Evolutionary conservation across 2,888 invertebrate genomes (phyloP), one percentile per base, ranked within the genome.

Genomic region (Temnothorax unifasciatus): DNA sequence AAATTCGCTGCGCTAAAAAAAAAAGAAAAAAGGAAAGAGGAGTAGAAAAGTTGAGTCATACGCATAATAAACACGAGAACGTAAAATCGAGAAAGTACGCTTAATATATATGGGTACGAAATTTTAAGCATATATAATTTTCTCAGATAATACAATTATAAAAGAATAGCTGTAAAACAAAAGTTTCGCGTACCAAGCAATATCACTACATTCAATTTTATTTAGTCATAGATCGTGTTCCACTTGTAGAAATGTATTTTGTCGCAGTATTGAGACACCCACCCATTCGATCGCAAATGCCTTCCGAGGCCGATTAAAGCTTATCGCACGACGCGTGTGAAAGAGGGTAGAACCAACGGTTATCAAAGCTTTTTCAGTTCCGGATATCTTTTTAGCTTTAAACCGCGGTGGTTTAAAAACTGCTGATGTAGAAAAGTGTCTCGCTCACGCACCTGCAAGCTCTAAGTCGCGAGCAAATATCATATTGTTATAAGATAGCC

Each of bases 381-480:
- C 47, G n/a, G n/a, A 52, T 52, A 41, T 15, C 41, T 41, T 41
- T 69, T 44, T 5, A 52, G 5, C n/a, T 38, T 54, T 21, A 41
- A 6, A 25, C 8, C 13, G 11, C 5, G 15, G 29, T 41, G 18
- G 0, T 21, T 69, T 54, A 21, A 44, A 21, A 59, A 47, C 18
- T 34, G 8, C 34, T 59, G 57, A 34, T 13, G 21, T 21, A 57
- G n/a, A 4, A 44, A 59, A 69, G 44, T 57, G 54, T 71, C 52
- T 71, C 57, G 34, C 4, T 44, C 71, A 63, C 63, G 69, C 54
- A 69, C n/a, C 25, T 59, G 73, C 38, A 9, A 54, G 47, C 54
- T 64, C 63, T 76, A 76, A 11, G 11, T 57, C 25, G 52, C 25
- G 50, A 66, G 34, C 57, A 44, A 50, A 61, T 59, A 77, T 73